These are phyloP conservation scores for Todiramphus saurophagus DNA, from an alignment of 2,113 vertebrate genomes.

Conservation along the genomic window DNA sequence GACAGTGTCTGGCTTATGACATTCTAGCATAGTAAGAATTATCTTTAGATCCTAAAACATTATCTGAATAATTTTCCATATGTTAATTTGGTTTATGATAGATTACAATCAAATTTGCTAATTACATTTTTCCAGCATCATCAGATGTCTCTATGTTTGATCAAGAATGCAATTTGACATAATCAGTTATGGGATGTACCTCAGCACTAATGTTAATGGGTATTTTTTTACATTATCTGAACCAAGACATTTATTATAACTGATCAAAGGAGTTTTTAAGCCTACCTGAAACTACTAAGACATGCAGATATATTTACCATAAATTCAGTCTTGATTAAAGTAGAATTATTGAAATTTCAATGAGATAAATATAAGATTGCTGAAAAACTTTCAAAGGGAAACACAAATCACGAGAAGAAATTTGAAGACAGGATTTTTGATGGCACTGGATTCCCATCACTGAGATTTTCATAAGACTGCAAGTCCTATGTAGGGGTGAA, in stretches of 20 bases:
- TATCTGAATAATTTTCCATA: not conserved
- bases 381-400: not conserved
- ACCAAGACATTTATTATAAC: not conserved
- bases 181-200: not conserved
- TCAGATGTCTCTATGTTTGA: not conserved
- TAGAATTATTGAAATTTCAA: not conserved
- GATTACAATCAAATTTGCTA: slow-evolving; percentile 18
- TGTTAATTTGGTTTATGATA: not conserved
- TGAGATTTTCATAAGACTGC: not conserved
- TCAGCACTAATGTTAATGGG: not conserved
- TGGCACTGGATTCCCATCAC: not conserved
- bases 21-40: not conserved
- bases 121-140: not conserved
- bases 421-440: not conserved
- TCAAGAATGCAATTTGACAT: not conserved
- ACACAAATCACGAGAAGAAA: not conserved
- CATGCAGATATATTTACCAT: not conserved
- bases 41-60: not conserved
- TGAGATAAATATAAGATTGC: not conserved
- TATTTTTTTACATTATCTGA: not conserved
- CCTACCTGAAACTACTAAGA: not conserved
- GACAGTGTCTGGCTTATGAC: not conserved
- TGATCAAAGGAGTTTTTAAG: not conserved
- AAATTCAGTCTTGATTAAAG: not conserved
- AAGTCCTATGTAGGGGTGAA: not conserved